Base-by-base conservation (phyloP, 2,888 invertebrate genomes). In the Endotricha flammealis region DNA sequence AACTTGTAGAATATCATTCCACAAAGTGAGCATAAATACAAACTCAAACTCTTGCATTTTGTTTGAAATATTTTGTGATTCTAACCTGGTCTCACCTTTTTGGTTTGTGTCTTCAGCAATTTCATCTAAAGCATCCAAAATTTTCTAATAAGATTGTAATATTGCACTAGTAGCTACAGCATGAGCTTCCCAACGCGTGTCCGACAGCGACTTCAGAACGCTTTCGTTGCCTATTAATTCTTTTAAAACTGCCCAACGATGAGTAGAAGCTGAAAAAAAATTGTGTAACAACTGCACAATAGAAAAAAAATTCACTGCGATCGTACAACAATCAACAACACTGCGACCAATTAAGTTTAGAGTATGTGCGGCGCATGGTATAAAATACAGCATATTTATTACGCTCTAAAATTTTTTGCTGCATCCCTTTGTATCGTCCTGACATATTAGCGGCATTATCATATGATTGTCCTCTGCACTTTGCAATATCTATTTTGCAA, bases 401-500 rank as follows among this genome's bases (percentile, higher is more conserved):
- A 12, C n/a, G 27, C 14, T 38, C 36, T 38, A 28, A 22, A 37
- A 41, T 41, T 16, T 31, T 34, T 8, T 20, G 27, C 24, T 37
- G 41, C 16, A 41, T 31, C 9, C 37, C 34, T 14, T 35, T 35
- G 37, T 41, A 41, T 9, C 24, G 24, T 12, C 33, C 30, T 11
- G 36, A 36, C 40, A 40, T 40, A 27, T 40, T 40, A n/a, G 36
- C n/a, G 12, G 40, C 40, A 36, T 40, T 36, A 16, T 40, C 36
- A 33, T 36, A 36, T 9, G 38, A 33, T 17, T 41, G 41, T 8
- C 38, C 38, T 22, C 38, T 29, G 38, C 41, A 41, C 9, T 39
- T 24, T 27, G 23, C 13, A 23, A 39, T 11, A 35, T 39, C 32
- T 22, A 38, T 16, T 29, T 17, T 9, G 14, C 33, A 38, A 23